These are phyloP conservation scores for Bombus superbus DNA, from an alignment of 1,140 invertebrate genomes.

Conservation along the genomic window DNA sequence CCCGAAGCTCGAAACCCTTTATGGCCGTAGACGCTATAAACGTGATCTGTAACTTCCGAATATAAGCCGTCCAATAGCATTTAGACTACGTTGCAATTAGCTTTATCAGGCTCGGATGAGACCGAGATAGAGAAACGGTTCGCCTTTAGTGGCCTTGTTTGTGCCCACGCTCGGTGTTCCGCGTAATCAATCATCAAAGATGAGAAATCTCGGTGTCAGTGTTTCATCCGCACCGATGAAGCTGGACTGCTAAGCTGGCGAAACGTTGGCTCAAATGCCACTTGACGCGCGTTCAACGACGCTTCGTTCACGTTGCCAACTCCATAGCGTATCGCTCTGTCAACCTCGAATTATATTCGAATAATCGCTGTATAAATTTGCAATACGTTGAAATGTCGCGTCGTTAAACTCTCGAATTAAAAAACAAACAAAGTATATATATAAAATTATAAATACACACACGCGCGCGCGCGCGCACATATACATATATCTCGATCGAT, in stretches of 20 bases:
- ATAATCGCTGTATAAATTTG: neutral
- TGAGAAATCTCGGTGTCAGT: slow-evolving; percentile 1
- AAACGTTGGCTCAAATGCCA: slow-evolving; percentile 2
- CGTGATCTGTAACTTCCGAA: neutral
- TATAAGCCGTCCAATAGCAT: neutral
- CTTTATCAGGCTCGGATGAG: neutral
- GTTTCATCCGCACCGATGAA: neutral
- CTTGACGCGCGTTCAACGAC: neutral
- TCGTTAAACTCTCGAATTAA: neutral
- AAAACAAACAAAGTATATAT: no score
- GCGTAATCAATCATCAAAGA: slow-evolving; percentile 29
- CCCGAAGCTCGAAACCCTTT: no score
- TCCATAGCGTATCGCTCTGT: neutral
- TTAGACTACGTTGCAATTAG: slow-evolving; percentile 15
- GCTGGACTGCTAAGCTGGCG: slow-evolving; percentile 12
- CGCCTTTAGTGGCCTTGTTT: slow-evolving; percentile 10
- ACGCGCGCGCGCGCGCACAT: no score
- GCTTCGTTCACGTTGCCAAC: neutral
- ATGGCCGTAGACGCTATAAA: neutral
- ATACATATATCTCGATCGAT: neutral
- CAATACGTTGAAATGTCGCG: neutral
- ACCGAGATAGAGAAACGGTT: neutral
- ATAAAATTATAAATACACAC: no score
- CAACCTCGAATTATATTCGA: neutral
- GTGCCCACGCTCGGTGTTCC: neutral